Base-by-base conservation (phyloP, 2,888 invertebrate species). In the Drosophila cracens region DNA sequence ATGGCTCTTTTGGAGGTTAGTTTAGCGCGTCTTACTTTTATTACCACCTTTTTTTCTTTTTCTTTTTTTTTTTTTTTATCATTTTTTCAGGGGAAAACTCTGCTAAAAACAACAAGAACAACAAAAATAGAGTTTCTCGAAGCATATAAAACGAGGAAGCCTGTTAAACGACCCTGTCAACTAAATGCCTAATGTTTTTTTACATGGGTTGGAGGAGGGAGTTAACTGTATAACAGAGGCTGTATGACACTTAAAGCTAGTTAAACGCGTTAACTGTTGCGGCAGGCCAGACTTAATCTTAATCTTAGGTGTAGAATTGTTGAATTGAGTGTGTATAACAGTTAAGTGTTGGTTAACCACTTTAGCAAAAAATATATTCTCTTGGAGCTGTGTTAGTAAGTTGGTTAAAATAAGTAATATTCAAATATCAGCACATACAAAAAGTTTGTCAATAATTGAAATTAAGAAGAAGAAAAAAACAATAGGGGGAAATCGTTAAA, bases 41-140 rank as follows among this genome's bases (percentile, higher is more conserved):
- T 87, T 87, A 87, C 87, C 87, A 87, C 87, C 89, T 82, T 82
- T 70, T 70, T 73, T 70, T 33, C 81, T 76, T 81, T 67, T 70
- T 40, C 89, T 87, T 81, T 79, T 69, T 68, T 38, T n/a, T 36
- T 21, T 34, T 36, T 57, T 13, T 48, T 0, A 29, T 21, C n/a
- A 54, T n/a, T 54, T 46, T 27, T 53, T 13, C 21, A 52, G 46
- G 57, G 62, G 46, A 61, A 65, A 72, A 73, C 64, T 85, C 78
- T 85, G 81, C 81, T 86, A 82, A 87, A 87, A 81, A 77, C 85
- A 89, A 85, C 89, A 89, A 89, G 87, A 89, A 85, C 87, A 85
- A 85, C 87, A 86, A 88, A 90, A 92, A 92, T 92, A 92, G 91
- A 92, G 76, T 82, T 92, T 92, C 91, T 92, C 91, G 92, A 91